These are phyloP conservation scores for Pteropus rufus DNA, from an alignment of 2,797 vertebrate genomes.

Conservation along the genomic window DNA sequence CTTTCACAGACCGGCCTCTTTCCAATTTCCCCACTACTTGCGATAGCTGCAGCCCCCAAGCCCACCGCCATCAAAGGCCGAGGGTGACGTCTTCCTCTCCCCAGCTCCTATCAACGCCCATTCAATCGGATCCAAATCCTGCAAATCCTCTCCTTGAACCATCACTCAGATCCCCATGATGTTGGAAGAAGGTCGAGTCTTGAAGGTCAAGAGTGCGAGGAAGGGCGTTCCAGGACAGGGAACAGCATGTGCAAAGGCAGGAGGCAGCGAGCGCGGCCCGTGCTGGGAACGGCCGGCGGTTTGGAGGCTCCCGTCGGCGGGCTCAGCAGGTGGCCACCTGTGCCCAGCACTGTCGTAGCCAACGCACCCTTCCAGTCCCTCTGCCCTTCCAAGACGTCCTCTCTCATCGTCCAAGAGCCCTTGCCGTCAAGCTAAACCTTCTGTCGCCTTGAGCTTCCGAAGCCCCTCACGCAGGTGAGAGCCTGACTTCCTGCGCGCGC, in stretches of 20 bases:
- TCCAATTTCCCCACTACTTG: not conserved
- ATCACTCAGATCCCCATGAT: not conserved
- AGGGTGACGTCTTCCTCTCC: not conserved
- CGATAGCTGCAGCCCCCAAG: fast-evolving
- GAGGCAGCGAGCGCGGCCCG: fast-evolving
- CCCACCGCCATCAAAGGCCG: not conserved
- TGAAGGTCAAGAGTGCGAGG: not conserved
- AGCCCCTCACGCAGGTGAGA: no score
- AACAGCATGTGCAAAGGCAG: not conserved
- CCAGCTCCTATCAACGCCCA: not conserved
- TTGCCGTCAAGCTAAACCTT: not conserved
- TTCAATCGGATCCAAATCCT: not conserved
- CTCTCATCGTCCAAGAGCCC: not conserved
- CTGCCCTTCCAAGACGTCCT: not conserved
- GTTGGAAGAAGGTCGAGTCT: not conserved
- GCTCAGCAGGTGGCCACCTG: not conserved
- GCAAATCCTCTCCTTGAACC: not conserved
- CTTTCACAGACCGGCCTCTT: no score
- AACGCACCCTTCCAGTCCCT: not conserved
- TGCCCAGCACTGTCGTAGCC: not conserved
- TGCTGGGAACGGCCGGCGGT: fast-evolving
- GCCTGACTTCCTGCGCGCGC: fast-evolving
- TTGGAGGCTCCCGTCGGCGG: not conserved
- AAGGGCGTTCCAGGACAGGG: not conserved
- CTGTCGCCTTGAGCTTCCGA: not conserved